These are phyloP conservation scores for Zosterops japonicus DNA, from an alignment of 2,113 vertebrate genomes.

Conservation along the genomic window DNA sequence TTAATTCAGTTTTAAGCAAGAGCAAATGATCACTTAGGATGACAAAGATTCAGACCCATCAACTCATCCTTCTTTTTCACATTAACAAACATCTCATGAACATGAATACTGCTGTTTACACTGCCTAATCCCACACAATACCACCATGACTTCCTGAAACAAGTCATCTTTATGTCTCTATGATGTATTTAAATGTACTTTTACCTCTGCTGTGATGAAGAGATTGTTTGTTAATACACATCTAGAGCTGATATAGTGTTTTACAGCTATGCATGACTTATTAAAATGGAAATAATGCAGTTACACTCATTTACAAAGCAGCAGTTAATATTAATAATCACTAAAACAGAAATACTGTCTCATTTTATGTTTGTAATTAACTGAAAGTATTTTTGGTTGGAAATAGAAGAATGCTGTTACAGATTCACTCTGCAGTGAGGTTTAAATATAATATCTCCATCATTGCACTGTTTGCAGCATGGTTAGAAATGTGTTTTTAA, in stretches of 20 bases:
- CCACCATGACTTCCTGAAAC: neutral
- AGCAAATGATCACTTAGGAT: neutral
- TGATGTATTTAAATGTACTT: constrained; percentile 24
- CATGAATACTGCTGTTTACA: neutral
- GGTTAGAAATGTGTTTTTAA: neutral
- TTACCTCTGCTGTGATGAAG: neutral
- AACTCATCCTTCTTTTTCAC: neutral
- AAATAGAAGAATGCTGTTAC: neutral
- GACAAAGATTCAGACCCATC: neutral
- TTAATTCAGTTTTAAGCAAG: neutral
- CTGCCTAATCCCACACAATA: neutral
- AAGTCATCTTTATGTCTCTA: neutral
- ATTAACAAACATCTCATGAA: neutral
- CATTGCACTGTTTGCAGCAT: neutral
- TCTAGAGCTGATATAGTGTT: neutral
- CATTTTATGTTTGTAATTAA: constrained; percentile 22
- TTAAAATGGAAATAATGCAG: constrained; percentile 38
- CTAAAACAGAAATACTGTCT: constrained; percentile 2
- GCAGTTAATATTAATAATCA: neutral
- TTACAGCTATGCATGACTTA: constrained; percentile 17
- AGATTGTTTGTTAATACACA: neutral
- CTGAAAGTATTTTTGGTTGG: neutral
- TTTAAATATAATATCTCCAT: neutral
- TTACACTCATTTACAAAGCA: neutral
- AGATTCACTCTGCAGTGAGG: neutral